Evolutionary conservation across 2,888 invertebrate species (phyloP).

Genomic region (Drymonia ruficornis): DNA sequence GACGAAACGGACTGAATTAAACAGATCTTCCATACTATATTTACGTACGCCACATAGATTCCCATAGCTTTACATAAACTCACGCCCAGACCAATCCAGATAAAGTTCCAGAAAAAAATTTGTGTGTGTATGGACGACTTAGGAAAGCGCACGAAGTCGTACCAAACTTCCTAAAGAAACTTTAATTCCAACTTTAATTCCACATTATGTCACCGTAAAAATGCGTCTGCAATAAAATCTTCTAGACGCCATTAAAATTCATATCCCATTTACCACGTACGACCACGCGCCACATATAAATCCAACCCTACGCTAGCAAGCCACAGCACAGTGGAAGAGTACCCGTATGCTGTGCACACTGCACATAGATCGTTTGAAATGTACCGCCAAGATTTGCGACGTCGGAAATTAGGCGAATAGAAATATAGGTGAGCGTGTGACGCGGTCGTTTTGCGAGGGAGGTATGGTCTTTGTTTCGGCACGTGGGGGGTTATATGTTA

Average conservation of each 20-base stretch:
- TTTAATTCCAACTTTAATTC: too few species aligned
- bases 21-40: too few species aligned
- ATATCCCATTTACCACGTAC: constrained; percentile 36
- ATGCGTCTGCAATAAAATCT: constrained; percentile 30
- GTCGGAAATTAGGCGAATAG: constrained; percentile 35
- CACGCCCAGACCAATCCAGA: too few species aligned
- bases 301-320: constrained; percentile 28
- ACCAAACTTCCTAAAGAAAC: too few species aligned
- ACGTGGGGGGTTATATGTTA: constrained; percentile 7
- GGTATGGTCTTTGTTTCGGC: constrained; percentile 12
- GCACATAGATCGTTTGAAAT: constrained; percentile 3
- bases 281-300: constrained; percentile 49
- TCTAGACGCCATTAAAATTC: constrained; percentile 49
- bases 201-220: not conserved
- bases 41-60: too few species aligned
- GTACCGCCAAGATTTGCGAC: constrained; percentile 29
- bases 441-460: constrained; percentile 19
- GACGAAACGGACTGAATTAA: too few species aligned
- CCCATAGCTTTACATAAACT: too few species aligned
- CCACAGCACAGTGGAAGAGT: too few species aligned
- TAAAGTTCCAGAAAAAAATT: too few species aligned
- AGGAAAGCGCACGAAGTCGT: too few species aligned
- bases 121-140: too few species aligned
- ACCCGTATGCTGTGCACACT: not conserved
- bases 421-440: constrained; percentile 23